Percentiles rank a stretch among this genome's conserved stretches.
Evolutionary conservation across 2,888 invertebrate species (phyloP).

Genomic region (Microctonus aethiopoides): DNA sequence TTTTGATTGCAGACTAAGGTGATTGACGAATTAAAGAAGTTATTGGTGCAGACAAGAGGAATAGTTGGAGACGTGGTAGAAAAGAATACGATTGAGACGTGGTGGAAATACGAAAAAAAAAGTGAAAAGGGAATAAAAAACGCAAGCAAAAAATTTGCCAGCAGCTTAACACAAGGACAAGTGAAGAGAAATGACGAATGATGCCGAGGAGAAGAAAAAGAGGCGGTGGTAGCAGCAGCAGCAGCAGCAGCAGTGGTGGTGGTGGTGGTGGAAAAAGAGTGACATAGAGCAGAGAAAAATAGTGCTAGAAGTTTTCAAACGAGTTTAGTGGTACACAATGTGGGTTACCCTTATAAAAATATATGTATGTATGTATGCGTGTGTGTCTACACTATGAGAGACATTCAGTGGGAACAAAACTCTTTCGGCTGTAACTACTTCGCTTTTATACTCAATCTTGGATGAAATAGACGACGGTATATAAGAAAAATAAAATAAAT

Average conservation of each 20-base stretch:
- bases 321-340: constrained; percentile 6
- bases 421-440: constrained; percentile 20
- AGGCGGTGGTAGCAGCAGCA: not conserved
- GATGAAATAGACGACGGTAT: not conserved
- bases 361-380: too few species aligned
- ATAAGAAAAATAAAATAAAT: not conserved
- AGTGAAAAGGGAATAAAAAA: not conserved
- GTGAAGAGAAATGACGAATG: constrained; percentile 40
- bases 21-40: not conserved
- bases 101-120: not conserved
- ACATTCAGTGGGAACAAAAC: not conserved
- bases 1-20: not conserved
- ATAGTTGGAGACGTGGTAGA: not conserved
- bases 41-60: constrained; percentile 13
- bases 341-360: not conserved
- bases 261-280: constrained; percentile 19
- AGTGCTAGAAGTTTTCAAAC: constrained; percentile 30
- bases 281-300: constrained; percentile 27
- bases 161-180: constrained; percentile 3
- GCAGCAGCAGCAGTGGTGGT: not conserved
- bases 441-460: constrained; percentile 16
- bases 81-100: not conserved
- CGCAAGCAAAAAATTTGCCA: not conserved
- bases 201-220: constrained; percentile 36
- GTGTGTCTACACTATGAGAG: not conserved